Conservation (phyloP, 2,888 invertebrate genomes). For the Mythimna lalbum region DNA sequence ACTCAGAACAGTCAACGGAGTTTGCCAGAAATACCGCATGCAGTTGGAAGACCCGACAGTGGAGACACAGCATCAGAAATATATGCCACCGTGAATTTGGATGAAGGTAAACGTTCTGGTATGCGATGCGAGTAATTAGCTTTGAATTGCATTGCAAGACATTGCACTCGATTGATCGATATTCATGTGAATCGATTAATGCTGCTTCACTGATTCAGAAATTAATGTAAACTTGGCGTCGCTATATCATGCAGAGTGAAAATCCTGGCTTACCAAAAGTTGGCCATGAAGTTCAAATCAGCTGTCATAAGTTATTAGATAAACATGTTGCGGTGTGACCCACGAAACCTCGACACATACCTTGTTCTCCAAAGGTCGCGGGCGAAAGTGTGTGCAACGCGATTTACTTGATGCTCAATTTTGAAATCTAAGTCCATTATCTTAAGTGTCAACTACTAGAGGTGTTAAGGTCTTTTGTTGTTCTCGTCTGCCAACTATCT, state of each 20-base stretch:
- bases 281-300: constrained; percentile 42
- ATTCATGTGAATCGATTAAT: constrained; percentile 52
- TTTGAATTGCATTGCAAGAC: constrained; percentile 24
- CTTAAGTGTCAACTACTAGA: constrained; percentile 37
- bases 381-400: constrained; percentile 59
- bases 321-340: constrained; percentile 62
- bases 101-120: constrained; percentile 78
- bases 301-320: constrained; percentile 59
- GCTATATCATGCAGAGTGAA: constrained; percentile 34
- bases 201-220: constrained; percentile 38
- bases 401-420: constrained; percentile 35
- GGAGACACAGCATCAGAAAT: constrained; percentile 96
- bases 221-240: constrained; percentile 22
- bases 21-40: constrained; percentile 94
- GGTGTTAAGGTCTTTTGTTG: constrained; percentile 34
- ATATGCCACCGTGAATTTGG: constrained; percentile 95
- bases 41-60: constrained; percentile 92
- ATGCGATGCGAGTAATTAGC: constrained; percentile 21
- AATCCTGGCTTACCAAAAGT: constrained; percentile 14
- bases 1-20: constrained; percentile 93
- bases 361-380: constrained; percentile 63
- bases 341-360: constrained; percentile 62
- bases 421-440: constrained; percentile 38
- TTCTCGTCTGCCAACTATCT: constrained; percentile 63
- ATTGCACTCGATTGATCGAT: constrained; percentile 47